A percentile compares a stretch with the other conserved stretches of the same genome.
These are phyloP conservation scores for Caenorhabditis sulstoni DNA, from an alignment of 2,888 invertebrate genomes.

Conservation along the genomic window DNA sequence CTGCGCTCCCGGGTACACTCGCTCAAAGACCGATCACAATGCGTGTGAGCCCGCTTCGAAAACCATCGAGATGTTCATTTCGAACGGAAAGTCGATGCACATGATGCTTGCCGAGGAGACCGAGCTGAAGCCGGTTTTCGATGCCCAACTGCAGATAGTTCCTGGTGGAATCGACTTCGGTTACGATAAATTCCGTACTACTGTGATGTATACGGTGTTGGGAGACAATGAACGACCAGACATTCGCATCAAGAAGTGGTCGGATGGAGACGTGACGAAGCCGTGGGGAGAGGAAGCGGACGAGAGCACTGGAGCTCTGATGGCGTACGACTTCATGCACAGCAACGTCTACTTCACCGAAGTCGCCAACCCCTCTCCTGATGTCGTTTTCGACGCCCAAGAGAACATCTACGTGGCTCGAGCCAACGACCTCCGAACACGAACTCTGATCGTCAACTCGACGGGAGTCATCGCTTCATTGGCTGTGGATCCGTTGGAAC, in stretches of 20 bases:
- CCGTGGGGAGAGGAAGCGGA: conserved; percentile 34
- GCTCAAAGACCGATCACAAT: conserved; percentile 9
- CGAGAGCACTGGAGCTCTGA: conserved; percentile 11
- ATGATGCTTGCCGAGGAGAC: conserved; percentile 18
- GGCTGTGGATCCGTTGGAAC: conserved; percentile 30
- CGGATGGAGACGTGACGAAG: conserved; percentile 15
- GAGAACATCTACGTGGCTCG: conserved; percentile 38
- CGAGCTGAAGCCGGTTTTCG: conserved; percentile 12
- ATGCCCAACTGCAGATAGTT: conserved; percentile 24
- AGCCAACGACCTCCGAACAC: conserved; percentile 1
- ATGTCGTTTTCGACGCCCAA: conserved; percentile 25
- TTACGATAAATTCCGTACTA: conserved; percentile 18
- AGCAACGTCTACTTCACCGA: conserved; percentile 50
- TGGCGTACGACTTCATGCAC: conserved; percentile 46
- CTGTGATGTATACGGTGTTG: conserved; percentile 25
- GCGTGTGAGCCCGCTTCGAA: conserved; percentile 37
- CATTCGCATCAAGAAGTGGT: conserved; percentile 25
- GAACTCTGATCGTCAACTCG: conserved; percentile 44
- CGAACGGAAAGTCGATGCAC: conserved; percentile 41
- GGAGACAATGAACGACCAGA: conserved; percentile 6
- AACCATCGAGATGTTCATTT: conserved; percentile 46
- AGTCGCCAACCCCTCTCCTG: not conserved
- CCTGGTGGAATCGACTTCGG: conserved; percentile 40
- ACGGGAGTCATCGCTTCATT: conserved; percentile 43
- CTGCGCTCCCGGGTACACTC: conserved; percentile 59